Evolutionary conservation across 2,797 vertebrate species (phyloP), one percentile per base, ranked within the genome.

Genomic region (Phataginus tricuspis): DNA sequence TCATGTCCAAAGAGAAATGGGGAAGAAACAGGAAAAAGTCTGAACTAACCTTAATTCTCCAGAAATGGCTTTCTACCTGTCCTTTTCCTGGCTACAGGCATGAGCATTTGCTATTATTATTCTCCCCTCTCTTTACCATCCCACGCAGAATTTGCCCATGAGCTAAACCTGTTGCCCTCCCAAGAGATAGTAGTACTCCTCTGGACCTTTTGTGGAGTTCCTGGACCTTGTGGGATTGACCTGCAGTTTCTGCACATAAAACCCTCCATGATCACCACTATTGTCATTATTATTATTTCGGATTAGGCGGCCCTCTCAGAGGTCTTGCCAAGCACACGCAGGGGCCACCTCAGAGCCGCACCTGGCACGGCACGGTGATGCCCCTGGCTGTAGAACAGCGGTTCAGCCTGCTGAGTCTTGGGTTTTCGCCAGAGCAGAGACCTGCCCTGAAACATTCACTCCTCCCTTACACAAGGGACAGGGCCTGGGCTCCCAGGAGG

Each of bases 291-390:
- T 96, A 98, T 97, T 93, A 93, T 93, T 96, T 57, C 42, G 95
- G 96, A 97, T 98, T 97, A 98, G 6, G 53, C 78, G 90, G 87
- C 53, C 39, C 39, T 94, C 94, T 98, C 84, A 97, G 96, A 98
- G 98, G 96, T 93, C 91, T 90, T 97, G 98, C 98, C 98, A 98
- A 64, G 63, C 87, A 12, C 29, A 61, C 77, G 75, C 97, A 98
- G 96, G 96, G 97, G 95, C 72, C 87, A 93, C 85, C 87, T 78
- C 68, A 61, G 88, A 94, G 92, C 85, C 59, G 92, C 96, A 97
- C 96, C 97, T 97, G 96, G 97, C 95, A 94, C 34, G 9, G 94
- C 55, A 0, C 9, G 49, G 91, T 93, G 93, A 97, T 45, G 64
- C 97, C 97, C 97, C 97, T 97, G 96, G 82, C 89, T 91, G 23